Percentiles rank a stretch among this genome's conserved stretches.
These are phyloP conservation scores for Drosophila kikkawai DNA, from an alignment of 1,140 invertebrate species.

Conservation along the genomic window DNA sequence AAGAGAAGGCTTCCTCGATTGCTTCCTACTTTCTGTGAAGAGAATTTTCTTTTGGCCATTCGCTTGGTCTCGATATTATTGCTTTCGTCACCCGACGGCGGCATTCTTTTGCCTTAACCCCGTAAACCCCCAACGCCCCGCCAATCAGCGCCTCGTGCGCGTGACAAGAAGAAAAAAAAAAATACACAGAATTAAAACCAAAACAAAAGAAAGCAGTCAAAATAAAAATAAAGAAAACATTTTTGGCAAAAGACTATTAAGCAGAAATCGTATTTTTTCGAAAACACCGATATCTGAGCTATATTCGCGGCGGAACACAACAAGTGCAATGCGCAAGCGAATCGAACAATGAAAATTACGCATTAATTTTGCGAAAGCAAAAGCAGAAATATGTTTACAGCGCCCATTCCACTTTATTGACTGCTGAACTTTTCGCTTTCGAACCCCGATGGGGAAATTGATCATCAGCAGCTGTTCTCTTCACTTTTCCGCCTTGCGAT, in stretches of 20 bases:
- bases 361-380: conserved; percentile 51
- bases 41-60: conserved; percentile 25
- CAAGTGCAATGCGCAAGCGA: conserved; percentile 29
- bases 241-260: conserved; percentile 66
- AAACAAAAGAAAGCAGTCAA: conserved; percentile 28
- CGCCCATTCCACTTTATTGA: conserved; percentile 37
- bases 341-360: conserved; percentile 57
- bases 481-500: conserved; percentile 50
- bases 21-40: conserved; percentile 27
- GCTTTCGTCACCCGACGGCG: conserved; percentile 33
- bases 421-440: conserved; percentile 75
- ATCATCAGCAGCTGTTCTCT: conserved; percentile 47
- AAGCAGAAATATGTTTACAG: conserved; percentile 41
- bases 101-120: conserved; percentile 53
- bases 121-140: conserved; percentile 16
- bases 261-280: conserved; percentile 44
- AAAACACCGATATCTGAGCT: conserved; percentile 28
- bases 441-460: conserved; percentile 26
- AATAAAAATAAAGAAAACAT: conserved; percentile 28
- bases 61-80: conserved; percentile 16
- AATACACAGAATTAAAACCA: conserved; percentile 14
- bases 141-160: conserved; percentile 56
- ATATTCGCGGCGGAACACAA: conserved; percentile 29
- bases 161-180: conserved; percentile 58
- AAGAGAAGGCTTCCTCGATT: background rate